phyloP scores from a whole-genome alignment of 2,113 vertebrate genomes.

The Epinephelus lanceolatus region DNA sequence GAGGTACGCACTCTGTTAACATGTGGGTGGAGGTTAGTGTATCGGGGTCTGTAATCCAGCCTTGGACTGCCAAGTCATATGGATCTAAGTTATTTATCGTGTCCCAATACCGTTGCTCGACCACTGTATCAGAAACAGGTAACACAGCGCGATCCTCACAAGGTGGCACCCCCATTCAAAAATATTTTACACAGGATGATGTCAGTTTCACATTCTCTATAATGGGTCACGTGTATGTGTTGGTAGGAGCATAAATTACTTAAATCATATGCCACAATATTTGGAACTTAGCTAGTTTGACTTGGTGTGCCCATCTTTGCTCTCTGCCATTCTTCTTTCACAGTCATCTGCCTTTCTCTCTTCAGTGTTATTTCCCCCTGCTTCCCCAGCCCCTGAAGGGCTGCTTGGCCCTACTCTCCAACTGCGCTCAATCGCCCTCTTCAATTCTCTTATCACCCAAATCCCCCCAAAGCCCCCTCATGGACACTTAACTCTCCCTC shows the following conservation, averaged over 20 bases:
- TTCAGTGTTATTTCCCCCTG: slow-evolving; percentile 3
- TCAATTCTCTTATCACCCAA: slow-evolving; percentile 52
- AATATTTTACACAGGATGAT: too few relatives aligned
- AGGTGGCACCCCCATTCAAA: too few relatives aligned
- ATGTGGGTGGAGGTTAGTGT: too few relatives aligned
- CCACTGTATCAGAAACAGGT: too few relatives aligned
- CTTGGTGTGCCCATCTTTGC: slow-evolving; percentile 1
- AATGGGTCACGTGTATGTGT: neutral
- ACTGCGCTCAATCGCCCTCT: slow-evolving; percentile 38
- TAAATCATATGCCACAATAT: neutral
- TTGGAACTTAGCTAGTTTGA: neutral
- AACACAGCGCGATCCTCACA: too few relatives aligned
- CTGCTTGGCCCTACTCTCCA: neutral
- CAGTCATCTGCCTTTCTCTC: neutral
- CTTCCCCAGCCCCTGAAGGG: neutral
- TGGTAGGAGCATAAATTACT: neutral
- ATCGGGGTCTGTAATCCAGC: too few relatives aligned
- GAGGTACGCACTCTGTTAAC: too few relatives aligned
- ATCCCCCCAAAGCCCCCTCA: slow-evolving; percentile 30
- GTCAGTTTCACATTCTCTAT: too few relatives aligned
- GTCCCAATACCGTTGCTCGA: too few relatives aligned
- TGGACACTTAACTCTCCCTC: slow-evolving; percentile 32
- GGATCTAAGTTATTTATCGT: too few relatives aligned
- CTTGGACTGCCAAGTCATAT: too few relatives aligned
- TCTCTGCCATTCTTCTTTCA: neutral